Evolutionary conservation across 2,888 invertebrate species (phyloP), one percentile per base, ranked within the genome.

Genomic region (Brachylomia viminalis): DNA sequence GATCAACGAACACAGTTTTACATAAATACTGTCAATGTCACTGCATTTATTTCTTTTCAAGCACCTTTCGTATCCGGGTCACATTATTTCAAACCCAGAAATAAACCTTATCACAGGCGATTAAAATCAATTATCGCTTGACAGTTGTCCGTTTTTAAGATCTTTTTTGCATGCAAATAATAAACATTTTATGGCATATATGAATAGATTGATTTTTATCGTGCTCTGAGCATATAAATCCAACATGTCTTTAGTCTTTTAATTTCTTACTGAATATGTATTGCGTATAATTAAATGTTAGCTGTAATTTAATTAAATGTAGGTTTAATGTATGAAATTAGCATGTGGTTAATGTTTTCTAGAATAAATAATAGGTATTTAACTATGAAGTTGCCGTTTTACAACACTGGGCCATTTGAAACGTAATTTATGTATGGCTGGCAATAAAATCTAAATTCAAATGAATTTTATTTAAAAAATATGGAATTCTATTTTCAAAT

Each of bases 141-240:
- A 8, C n/a, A 17, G 10, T 64, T 54, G 15, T 30, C 1, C 30
- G 38, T 8, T 33, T 52, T 45, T 15, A 11, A 65, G 10, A 69
- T 68, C 27, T 70, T 80, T 69, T 77, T 71, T 15, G 67, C 52
- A 69, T 72, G 62, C 23, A 58, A 45, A 72, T 59, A 74, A 59
- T 20, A n/a, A 30, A 49, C 1, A 72, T 61, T 78, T 75, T 84
- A 75, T 72, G 73, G 42, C 49, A 8, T 30, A 49, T 58, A 85
- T 78, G 47, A 73, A 68, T 72, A 67, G 45, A 68, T 49, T 62
- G 71, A 67, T 75, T 84, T 77, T 78, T 78, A 77, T 84, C 80
- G 27, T n/a, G 4, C 5, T 64, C 7, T 52, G 27, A 69, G 23
- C 17, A 30, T 70, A 77, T 84, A 81, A 81, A 84, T 85, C 64